Percentiles rank a stretch among this genome's conserved stretches.
Evolutionary conservation across 2,113 vertebrate genomes (phyloP).

Genomic region (Hyaena hyaena): DNA sequence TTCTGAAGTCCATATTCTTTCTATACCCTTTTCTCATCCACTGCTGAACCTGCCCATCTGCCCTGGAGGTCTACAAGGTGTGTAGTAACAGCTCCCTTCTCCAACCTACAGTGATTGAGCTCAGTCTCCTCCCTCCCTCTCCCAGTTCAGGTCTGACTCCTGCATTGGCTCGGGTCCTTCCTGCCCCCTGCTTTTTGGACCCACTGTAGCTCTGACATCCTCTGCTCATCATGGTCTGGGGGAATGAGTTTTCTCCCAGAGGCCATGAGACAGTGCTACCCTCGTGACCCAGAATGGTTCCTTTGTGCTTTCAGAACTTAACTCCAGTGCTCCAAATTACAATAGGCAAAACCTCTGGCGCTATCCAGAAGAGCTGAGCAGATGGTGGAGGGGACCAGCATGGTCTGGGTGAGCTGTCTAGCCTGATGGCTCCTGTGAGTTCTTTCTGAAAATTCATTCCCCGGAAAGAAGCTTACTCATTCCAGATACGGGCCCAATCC

Average conservation of each 20-base stretch:
- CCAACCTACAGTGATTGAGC: no score
- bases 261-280: no score
- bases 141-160: not conserved
- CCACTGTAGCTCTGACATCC: not conserved
- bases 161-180: not conserved
- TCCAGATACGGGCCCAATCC: not conserved
- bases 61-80: not conserved
- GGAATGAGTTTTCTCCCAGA: not conserved
- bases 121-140: not conserved
- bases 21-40: not conserved
- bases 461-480: not conserved
- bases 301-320: not conserved
- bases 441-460: not conserved
- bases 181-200: not conserved
- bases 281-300: not conserved
- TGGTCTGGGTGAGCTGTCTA: not conserved
- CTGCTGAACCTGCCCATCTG: not conserved
- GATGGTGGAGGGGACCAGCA: not conserved
- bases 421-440: not conserved
- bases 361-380: not conserved
- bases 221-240: not conserved
- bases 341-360: not conserved
- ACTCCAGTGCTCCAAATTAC: not conserved
- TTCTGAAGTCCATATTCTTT: not conserved
- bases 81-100: not conserved